Evolutionary conservation across 2,888 invertebrate species (phyloP).

Genomic region (Pseudococcus viburni): DNA sequence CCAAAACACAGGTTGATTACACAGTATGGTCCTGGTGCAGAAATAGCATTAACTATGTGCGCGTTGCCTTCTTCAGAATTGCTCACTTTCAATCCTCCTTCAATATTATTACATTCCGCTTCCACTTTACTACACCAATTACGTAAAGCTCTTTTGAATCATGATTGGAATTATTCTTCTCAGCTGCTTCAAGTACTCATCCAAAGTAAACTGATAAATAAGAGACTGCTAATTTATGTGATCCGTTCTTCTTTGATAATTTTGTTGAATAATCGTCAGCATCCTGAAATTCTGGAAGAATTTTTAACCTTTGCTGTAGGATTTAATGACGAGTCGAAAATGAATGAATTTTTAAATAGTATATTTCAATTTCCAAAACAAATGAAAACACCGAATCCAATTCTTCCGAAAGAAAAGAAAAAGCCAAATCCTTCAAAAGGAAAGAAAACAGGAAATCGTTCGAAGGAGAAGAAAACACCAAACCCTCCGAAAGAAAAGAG

Average conservation of each 20-base stretch:
- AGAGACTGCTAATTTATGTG: background rate
- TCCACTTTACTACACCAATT: background rate
- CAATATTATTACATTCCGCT: background rate
- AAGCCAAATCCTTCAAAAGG: too few relatives aligned
- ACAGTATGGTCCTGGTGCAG: background rate
- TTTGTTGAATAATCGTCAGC: background rate
- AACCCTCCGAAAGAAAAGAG: too few relatives aligned
- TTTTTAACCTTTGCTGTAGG: background rate
- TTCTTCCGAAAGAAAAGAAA: too few relatives aligned
- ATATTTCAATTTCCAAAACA: background rate
- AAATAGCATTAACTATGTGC: background rate
- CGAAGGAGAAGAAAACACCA: too few relatives aligned
- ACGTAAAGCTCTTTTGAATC: slow-evolving; percentile 10
- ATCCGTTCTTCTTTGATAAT: background rate
- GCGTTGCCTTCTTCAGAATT: background rate
- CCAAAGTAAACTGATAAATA: slow-evolving; percentile 1
- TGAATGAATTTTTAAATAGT: background rate
- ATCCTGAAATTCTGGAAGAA: background rate
- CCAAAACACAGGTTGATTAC: background rate
- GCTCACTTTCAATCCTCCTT: background rate
- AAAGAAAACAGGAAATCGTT: too few relatives aligned
- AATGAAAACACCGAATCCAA: background rate
- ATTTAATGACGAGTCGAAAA: background rate
- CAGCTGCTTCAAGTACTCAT: background rate
- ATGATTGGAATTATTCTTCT: slow-evolving; percentile 7